Percentiles rank a stretch among this genome's conserved stretches.
phyloP scores from a whole-genome alignment of 53 echinoderm and acorn worm genomes.

The Patiria pectinifera region DNA sequence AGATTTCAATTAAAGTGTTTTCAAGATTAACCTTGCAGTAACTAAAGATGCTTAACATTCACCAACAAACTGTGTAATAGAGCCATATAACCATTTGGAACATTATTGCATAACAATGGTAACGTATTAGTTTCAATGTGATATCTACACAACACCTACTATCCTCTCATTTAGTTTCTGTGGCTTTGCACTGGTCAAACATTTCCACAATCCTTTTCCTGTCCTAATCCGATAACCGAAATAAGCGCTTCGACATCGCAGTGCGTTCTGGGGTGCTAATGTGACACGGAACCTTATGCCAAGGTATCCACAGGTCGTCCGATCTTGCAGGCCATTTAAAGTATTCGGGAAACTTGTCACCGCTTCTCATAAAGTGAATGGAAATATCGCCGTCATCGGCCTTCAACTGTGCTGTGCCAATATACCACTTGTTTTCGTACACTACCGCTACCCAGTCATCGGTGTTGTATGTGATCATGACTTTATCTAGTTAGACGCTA shows the following conservation, averaged over 20 bases:
- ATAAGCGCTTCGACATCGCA: conserved; percentile 11
- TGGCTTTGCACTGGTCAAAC: background rate
- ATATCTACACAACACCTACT: no score
- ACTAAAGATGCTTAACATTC: no score
- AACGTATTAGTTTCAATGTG: no score
- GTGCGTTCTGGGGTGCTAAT: background rate
- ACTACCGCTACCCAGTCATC: conserved; percentile 66
- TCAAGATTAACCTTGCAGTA: no score
- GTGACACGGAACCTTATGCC: background rate
- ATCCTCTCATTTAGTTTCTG: no score
- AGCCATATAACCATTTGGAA: no score
- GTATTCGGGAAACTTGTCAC: conserved; percentile 20
- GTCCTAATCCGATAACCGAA: background rate
- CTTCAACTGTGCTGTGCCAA: conserved; percentile 44
- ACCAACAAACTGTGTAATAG: no score
- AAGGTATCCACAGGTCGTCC: conserved; percentile 56
- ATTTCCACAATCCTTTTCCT: no score
- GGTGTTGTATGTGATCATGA: conserved; percentile 29
- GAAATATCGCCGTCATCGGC: conserved; percentile 50
- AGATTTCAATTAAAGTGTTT: no score
- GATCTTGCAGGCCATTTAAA: conserved; percentile 50
- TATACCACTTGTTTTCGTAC: conserved; percentile 50
- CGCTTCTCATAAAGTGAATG: conserved; percentile 42
- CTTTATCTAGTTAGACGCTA: no score
- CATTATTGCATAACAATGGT: no score